Evolutionary conservation across 2,797 vertebrate genomes (phyloP).

Genomic region (Poeciliopsis presidionis): DNA sequence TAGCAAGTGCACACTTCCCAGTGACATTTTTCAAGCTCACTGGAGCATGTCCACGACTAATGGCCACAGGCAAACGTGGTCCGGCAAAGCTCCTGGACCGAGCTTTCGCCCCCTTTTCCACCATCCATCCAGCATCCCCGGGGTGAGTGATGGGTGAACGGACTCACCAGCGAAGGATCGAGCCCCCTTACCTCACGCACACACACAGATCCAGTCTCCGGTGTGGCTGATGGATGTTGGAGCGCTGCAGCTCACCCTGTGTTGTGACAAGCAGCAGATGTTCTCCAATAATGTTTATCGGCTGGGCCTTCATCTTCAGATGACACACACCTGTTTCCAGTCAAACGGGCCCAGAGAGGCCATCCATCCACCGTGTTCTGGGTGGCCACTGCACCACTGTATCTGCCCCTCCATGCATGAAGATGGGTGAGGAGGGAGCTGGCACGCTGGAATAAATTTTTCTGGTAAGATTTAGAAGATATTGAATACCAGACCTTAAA

Average conservation of each 20-base stretch:
- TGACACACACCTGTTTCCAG: slow-evolving; percentile 85
- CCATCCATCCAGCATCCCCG: slow-evolving; percentile 49
- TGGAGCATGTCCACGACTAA: slow-evolving; percentile 62
- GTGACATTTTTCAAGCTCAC: slow-evolving; percentile 75
- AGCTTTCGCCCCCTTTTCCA: slow-evolving; percentile 45
- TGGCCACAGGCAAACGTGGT: slow-evolving; percentile 51
- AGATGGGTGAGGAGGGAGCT: not conserved
- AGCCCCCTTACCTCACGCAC: slow-evolving; percentile 21
- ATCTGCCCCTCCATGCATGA: slow-evolving; percentile 9
- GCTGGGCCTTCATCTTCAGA: slow-evolving; percentile 79
- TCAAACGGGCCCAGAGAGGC: slow-evolving; percentile 75
- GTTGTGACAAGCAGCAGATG: slow-evolving; percentile 88
- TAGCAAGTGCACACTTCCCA: slow-evolving; percentile 23
- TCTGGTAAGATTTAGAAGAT: slow-evolving; percentile 13
- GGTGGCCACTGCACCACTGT: slow-evolving; percentile 71
- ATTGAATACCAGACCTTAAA: not conserved
- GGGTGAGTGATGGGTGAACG: slow-evolving; percentile 73
- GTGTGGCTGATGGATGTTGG: slow-evolving; percentile 80
- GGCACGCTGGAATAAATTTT: slow-evolving; percentile 5
- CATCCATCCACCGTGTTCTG: slow-evolving; percentile 73
- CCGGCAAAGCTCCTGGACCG: slow-evolving; percentile 64
- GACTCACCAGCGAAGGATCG: slow-evolving; percentile 39
- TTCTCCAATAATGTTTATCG: slow-evolving; percentile 88
- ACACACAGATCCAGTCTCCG: slow-evolving; percentile 39
- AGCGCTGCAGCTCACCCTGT: slow-evolving; percentile 54